Evolutionary conservation across 2,888 invertebrate genomes (phyloP), one percentile per base, ranked within the genome.

Genomic region (Callinectes sapidus): DNA sequence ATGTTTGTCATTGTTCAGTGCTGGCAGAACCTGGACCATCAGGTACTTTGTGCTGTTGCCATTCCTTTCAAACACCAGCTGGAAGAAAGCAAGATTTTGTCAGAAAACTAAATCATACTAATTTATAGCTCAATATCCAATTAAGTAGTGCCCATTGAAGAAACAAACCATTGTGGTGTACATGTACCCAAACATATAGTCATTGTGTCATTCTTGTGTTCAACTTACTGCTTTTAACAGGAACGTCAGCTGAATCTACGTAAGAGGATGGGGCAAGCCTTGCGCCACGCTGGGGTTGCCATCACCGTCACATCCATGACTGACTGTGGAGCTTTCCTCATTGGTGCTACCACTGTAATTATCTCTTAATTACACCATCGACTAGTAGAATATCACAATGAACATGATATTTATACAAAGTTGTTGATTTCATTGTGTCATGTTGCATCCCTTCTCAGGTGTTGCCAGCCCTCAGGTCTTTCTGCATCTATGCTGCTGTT

Each of bases 1-100:
- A 97, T 98, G 97, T 98, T 98, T 96, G 97, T 98, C 0, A 97
- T 98, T 96, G 97, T 97, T 96, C 97, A 97, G 35, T 97, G 97
- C 95, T 97, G 97, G 97, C 97, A 97, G 94, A 97, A 97, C 95
- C 95, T 96, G 18, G 86, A 42, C 32, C 86, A 71, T 2, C 71
- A 93, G 92, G 94, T 92, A 28, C 14, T n/a, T n/a, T n/a, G 35
- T 81, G 81, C 35, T 35, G 71, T 35, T 18, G 5, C n/a, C 28
- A 28, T 77, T 48, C 2, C 48, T 48, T 87, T 13, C 32, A 87
- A 14, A 87, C n/a, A 55, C 55, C 55, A 55, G 14, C 66, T n/a
- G 8, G 71, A 71, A n/a, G n/a, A 3, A n/a, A 71, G 23, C 23
- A n/a, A n/a, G 28, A 13, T 71, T 71, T 71, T 28, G 66, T 71